Conservation (phyloP, 2,797 vertebrate species). For the Gymnoscopelus microlampas region DNA sequence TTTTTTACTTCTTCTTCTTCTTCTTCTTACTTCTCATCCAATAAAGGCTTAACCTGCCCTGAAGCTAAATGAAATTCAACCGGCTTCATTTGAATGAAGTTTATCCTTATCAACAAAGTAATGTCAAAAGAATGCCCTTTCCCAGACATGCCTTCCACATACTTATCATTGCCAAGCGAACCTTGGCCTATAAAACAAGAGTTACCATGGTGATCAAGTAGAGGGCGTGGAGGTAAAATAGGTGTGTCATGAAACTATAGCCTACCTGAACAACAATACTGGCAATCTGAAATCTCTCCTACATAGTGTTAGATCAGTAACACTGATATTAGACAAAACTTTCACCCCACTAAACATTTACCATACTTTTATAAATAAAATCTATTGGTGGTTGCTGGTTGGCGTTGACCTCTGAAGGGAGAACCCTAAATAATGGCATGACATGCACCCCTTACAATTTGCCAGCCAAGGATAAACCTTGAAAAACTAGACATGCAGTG, state of each 20-base stretch:
- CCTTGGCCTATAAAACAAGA: slow-evolving; percentile 46
- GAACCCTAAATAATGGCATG: too few relatives aligned
- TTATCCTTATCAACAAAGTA: slow-evolving; percentile 8
- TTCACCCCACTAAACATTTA: not conserved
- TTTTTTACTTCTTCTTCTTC: not conserved
- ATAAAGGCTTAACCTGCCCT: not conserved
- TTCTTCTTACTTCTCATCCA: slow-evolving; percentile 12
- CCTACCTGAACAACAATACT: slow-evolving; percentile 23
- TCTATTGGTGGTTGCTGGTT: not conserved
- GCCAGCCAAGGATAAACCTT: slow-evolving; percentile 52
- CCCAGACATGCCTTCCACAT: slow-evolving; percentile 49
- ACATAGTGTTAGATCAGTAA: too few relatives aligned
- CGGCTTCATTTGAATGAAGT: not conserved
- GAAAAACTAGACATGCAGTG: slow-evolving; percentile 64
- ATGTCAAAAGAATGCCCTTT: slow-evolving; percentile 17
- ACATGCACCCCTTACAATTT: slow-evolving; percentile 48
- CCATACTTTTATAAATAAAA: not conserved
- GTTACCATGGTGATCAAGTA: slow-evolving; percentile 24
- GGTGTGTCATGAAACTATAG: slow-evolving; percentile 53
- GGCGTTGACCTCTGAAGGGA: not conserved
- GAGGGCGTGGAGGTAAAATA: slow-evolving; percentile 65
- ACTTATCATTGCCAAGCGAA: slow-evolving; percentile 62
- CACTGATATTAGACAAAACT: too few relatives aligned
- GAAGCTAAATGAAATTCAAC: not conserved
- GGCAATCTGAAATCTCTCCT: not conserved